These are phyloP conservation scores for Brachyhypopomus occidentalis DNA, from an alignment of 2,113 vertebrate genomes.

Conservation along the genomic window DNA sequence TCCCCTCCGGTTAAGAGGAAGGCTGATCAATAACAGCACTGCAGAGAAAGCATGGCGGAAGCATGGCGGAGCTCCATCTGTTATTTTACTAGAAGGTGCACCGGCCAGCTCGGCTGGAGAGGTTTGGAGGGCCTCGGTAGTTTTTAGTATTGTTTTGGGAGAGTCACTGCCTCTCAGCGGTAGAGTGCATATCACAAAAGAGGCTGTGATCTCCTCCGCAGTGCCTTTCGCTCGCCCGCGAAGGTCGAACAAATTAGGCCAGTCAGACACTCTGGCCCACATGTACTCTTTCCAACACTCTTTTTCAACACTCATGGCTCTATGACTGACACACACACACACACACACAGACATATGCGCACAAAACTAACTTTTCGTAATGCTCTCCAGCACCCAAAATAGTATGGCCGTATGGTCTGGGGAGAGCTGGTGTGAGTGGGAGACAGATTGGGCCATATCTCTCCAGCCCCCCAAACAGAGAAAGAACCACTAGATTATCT, in stretches of 20 bases:
- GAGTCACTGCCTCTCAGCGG: constrained; percentile 38
- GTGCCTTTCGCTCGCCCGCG: constrained; percentile 50
- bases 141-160: constrained; percentile 24
- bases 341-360: background rate
- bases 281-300: constrained; percentile 49
- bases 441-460: constrained; percentile 19
- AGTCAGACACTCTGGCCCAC: constrained; percentile 55
- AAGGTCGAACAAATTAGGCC: constrained; percentile 63
- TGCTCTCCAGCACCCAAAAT: constrained; percentile 32
- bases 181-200: constrained; percentile 22
- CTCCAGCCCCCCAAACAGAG: constrained; percentile 10
- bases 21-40: constrained; percentile 31
- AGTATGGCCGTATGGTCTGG: constrained; percentile 9
- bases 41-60: background rate
- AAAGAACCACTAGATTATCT: constrained; percentile 24
- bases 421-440: constrained; percentile 12
- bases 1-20: background rate
- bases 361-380: background rate
- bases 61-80: background rate
- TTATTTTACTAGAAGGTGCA: constrained; percentile 29
- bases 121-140: constrained; percentile 9
- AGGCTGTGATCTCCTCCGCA: constrained; percentile 47
- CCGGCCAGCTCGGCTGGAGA: constrained; percentile 20
- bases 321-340: constrained; percentile 22
- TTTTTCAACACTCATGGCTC: constrained; percentile 11